Conservation (phyloP, 2,797 vertebrate species). For the Carapus acus region DNA sequence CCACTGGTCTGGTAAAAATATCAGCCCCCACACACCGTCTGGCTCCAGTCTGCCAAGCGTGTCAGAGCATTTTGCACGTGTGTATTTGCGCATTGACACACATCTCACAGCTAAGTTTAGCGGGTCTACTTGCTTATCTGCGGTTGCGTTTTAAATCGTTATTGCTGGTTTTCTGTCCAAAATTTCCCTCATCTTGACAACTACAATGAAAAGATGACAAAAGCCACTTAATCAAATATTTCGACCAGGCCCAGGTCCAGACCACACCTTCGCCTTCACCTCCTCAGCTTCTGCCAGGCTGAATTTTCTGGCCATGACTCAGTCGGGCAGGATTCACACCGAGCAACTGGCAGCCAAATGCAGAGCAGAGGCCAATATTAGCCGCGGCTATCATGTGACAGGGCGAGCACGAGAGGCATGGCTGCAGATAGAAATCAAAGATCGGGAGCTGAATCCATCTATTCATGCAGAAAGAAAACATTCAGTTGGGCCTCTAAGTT, state of each 20-base stretch:
- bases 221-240: not conserved
- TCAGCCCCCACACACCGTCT: conserved; percentile 15
- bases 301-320: conserved; percentile 44
- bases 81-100: conserved; percentile 6
- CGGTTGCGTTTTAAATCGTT: not conserved
- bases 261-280: no score
- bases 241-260: not conserved
- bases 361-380: conserved; percentile 39
- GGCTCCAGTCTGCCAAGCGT: conserved; percentile 17
- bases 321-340: conserved; percentile 14
- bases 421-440: not conserved
- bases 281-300: no score
- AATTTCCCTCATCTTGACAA: not conserved
- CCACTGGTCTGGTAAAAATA: conserved; percentile 60
- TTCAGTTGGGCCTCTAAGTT: no score
- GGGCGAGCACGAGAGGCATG: not conserved
- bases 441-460: conserved; percentile 12
- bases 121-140: conserved; percentile 4
- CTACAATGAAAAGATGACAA: not conserved
- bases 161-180: not conserved
- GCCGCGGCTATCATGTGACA: conserved; percentile 42
- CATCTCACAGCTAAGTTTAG: conserved; percentile 6
- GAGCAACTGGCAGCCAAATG: conserved; percentile 46
- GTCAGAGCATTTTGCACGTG: not conserved
- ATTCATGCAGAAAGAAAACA: not conserved